Conservation (phyloP, 2,888 invertebrate species). For the Andrena camellia region DNA sequence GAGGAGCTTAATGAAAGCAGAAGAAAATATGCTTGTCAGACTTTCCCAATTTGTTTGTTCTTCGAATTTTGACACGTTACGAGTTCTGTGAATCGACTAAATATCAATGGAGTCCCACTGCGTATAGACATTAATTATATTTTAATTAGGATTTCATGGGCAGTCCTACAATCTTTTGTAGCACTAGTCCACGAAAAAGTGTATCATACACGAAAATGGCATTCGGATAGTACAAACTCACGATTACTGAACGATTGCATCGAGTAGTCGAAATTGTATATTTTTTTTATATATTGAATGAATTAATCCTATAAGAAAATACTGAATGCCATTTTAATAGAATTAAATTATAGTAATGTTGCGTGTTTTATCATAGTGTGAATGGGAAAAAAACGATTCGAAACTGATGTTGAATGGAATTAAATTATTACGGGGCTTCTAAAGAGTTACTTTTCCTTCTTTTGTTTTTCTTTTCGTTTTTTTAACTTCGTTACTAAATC, state of each 20-base stretch:
- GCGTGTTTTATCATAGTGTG: conserved; percentile 77
- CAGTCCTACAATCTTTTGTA: conserved; percentile 75
- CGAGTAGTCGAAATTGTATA: conserved; percentile 85
- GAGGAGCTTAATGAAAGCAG: conserved; percentile 27
- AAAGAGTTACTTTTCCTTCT: conserved; percentile 63
- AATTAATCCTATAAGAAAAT: conserved; percentile 82
- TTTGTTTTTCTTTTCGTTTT: conserved; percentile 47
- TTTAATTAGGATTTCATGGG: conserved; percentile 81
- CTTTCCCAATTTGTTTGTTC: conserved; percentile 46
- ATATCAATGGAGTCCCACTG: conserved; percentile 73
- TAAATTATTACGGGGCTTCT: conserved; percentile 78
- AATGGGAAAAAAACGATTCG: conserved; percentile 62
- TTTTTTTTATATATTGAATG: conserved; percentile 84
- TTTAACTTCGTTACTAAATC: conserved; percentile 44
- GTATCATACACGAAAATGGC: conserved; percentile 84
- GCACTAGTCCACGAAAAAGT: conserved; percentile 75
- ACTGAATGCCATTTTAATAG: conserved; percentile 85
- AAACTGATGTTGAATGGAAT: conserved; percentile 62
- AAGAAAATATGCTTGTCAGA: conserved; percentile 3
- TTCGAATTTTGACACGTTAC: conserved; percentile 53
- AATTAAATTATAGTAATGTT: conserved; percentile 79
- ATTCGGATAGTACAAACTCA: conserved; percentile 85
- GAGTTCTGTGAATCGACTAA: conserved; percentile 70
- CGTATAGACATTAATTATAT: conserved; percentile 80
- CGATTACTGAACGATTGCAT: conserved; percentile 82